Conservation (phyloP, 2,888 invertebrate species). For the Zaprionus obscuricornis region DNA sequence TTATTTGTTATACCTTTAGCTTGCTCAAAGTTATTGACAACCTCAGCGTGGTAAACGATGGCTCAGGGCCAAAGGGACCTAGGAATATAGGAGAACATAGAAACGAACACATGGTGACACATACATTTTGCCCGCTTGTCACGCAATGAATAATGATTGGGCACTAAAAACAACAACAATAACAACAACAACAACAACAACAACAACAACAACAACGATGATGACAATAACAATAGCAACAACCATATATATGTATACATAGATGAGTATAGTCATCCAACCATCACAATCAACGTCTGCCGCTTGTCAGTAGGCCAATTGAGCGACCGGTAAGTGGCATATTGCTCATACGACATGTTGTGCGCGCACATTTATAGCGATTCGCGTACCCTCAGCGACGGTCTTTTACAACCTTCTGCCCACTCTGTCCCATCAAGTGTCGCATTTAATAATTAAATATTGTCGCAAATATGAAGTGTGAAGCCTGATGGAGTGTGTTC, state of each 20-base stretch:
- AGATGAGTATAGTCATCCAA: conserved; percentile 23
- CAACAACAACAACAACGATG: conserved; percentile 11
- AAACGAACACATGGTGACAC: conserved; percentile 22
- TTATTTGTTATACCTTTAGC: conserved; percentile 61
- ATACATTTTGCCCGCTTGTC: conserved; percentile 70
- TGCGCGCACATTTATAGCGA: conserved; percentile 20
- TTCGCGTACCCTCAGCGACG: conserved; percentile 13
- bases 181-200: conserved; percentile 13
- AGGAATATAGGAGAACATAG: conserved; percentile 15
- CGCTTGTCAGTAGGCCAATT: conserved; percentile 64
- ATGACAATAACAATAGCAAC: conserved; percentile 18
- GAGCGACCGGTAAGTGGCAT: conserved; percentile 70
- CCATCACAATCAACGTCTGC: conserved; percentile 57
- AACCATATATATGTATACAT: neutral
- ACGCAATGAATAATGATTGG: conserved; percentile 78
- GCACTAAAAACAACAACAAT: conserved; percentile 40
- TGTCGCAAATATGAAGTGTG: conserved; percentile 48
- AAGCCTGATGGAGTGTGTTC: conserved; percentile 20
- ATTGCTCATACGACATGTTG: conserved; percentile 72
- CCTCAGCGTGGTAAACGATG: conserved; percentile 29
- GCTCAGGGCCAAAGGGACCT: conserved; percentile 4
- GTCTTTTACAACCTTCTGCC: too few species aligned
- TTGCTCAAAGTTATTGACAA: conserved; percentile 68
- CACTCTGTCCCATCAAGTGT: conserved; percentile 15
- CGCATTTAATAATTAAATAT: conserved; percentile 72